These are phyloP conservation scores for Talpa occidentalis DNA, from an alignment of 2,113 vertebrate species.

Conservation along the genomic window DNA sequence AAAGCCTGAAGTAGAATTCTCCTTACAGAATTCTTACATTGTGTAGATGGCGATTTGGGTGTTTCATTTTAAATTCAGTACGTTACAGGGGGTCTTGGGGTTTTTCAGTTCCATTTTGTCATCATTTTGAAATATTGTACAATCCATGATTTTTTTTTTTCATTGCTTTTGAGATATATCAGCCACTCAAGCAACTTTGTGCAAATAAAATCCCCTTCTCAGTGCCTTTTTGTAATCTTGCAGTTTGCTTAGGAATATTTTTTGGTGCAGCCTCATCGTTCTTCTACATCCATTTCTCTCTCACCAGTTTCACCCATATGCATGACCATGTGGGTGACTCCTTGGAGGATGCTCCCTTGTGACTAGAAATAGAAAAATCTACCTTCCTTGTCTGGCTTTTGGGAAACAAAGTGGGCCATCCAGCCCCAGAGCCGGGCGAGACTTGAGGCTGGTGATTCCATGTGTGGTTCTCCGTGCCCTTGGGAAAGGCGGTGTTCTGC, in stretches of 20 bases:
- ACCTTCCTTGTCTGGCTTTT: neutral
- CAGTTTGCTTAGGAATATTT: neutral
- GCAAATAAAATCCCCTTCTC: neutral
- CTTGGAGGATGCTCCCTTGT: neutral
- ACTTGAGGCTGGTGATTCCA: neutral
- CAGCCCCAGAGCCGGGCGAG: neutral
- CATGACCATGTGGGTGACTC: neutral
- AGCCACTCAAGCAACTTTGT: neutral
- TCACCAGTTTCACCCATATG: neutral
- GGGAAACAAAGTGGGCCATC: neutral
- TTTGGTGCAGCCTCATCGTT: neutral
- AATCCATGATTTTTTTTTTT: too few relatives aligned
- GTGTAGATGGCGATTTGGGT: neutral
- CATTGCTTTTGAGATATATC: neutral
- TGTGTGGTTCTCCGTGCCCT: neutral
- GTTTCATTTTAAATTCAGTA: neutral
- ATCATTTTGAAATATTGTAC: neutral
- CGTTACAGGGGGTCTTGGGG: neutral
- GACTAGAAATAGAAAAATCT: neutral
- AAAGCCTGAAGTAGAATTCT: neutral
- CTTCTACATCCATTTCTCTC: neutral
- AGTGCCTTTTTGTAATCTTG: neutral
- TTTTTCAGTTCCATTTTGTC: neutral
- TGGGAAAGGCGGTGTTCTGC: neutral
- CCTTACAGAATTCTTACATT: neutral